Evolutionary conservation across 2,113 vertebrate genomes (phyloP), one percentile per base, ranked within the genome.

Genomic region (Aix galericulata): DNA sequence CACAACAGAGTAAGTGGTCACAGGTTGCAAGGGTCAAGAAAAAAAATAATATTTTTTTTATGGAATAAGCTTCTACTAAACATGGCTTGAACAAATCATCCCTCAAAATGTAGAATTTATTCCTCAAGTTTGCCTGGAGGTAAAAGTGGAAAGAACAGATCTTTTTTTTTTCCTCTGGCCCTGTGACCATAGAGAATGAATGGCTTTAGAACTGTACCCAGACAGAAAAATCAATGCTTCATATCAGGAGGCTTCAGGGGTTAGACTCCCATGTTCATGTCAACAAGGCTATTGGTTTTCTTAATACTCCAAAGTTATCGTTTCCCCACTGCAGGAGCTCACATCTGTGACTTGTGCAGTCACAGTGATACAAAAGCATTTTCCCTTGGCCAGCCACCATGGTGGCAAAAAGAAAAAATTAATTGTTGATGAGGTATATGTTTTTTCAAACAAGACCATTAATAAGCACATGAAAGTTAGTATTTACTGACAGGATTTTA

Each of bases 221-320:
- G 99, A 99, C 99, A 99, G 99, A 98, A 99, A 99, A 99, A 99
- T 99, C 99, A 99, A 99, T 99, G 99, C 98, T 98, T 99, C 99
- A 99, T 99, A 99, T 99, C 98, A 99, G 98, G 98, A 99, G 98
- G 99, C 99, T 99, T 99, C 98, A 98, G 99, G 99, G 99, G 99
- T 99, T 99, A 99, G 99, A 98, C 98, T 99, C 98, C 98, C 98
- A 98, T 99, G 99, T 99, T 99, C 98, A 98, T 99, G 99, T 99
- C 99, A 99, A 99, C 99, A 99, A 99, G 99, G 98, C 99, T 99
- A 99, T 99, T 98, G 99, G 98, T 99, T 99, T 99, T 99, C 99
- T 99, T 99, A 99, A 99, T 99, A 98, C 98, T 99, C 98, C 98
- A 98, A 98, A 99, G 99, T 99, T 98, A 99, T 98, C 98, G 98